A percentile compares a stretch with the other conserved stretches of the same genome.
These are phyloP conservation scores for Dascyllus trimaculatus DNA, from an alignment of 2,113 vertebrate species.

Conservation along the genomic window DNA sequence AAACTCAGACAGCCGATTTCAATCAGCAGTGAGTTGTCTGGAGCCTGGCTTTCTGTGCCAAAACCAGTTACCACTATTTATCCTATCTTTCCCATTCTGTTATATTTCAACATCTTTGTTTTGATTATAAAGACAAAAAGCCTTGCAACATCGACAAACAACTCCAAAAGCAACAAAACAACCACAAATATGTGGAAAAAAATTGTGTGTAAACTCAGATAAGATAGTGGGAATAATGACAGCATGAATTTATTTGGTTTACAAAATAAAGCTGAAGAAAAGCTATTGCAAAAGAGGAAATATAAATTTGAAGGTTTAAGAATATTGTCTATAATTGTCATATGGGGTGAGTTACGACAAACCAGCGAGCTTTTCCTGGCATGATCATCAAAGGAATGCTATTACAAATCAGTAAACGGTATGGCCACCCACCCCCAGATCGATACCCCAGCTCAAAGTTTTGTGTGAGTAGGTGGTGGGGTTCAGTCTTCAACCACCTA, in stretches of 20 bases:
- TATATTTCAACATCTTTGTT: neutral
- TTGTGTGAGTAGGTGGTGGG: neutral
- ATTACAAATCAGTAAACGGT: slow-evolving; percentile 4
- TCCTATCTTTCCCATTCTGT: neutral
- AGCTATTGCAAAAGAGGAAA: no score
- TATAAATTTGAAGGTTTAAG: neutral
- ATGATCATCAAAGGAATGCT: neutral
- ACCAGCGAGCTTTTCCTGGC: slow-evolving; percentile 12
- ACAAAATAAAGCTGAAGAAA: no score
- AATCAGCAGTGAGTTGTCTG: neutral
- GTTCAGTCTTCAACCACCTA: neutral
- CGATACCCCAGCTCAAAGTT: neutral
- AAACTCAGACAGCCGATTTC: neutral
- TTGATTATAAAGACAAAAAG: neutral
- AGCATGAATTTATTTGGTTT: no score
- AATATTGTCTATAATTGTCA: neutral
- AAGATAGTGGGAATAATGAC: no score
- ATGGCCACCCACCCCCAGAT: neutral
- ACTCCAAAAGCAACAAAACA: neutral
- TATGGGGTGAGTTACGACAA: neutral
- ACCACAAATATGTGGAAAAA: neutral
- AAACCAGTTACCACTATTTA: neutral
- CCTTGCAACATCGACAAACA: neutral
- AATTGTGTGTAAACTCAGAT: no score
- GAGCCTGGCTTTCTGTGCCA: neutral